Conservation (phyloP, 2,113 vertebrate species). For the Cryptomyrus ogoouensis region DNA sequence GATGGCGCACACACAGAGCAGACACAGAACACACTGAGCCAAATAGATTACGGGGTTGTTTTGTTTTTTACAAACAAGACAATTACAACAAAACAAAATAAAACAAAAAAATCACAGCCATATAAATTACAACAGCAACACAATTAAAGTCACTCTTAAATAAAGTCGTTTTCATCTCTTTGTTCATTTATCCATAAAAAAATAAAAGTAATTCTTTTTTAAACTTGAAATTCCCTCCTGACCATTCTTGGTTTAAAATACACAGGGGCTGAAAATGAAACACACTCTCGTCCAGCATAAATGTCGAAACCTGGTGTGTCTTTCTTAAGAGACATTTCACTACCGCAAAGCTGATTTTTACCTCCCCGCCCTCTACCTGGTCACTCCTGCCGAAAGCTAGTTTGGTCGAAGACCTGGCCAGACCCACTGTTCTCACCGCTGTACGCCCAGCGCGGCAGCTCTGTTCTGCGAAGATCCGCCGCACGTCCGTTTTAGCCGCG, state of each 20-base stretch:
- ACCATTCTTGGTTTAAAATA: conserved; percentile 25
- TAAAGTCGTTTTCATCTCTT: conserved; percentile 34
- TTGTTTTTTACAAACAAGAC: conserved; percentile 48
- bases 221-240: conserved; percentile 26
- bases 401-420: background rate
- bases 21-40: background rate
- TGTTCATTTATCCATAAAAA: conserved; percentile 29
- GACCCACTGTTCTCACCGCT: background rate
- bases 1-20: background rate
- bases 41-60: background rate
- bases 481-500: background rate
- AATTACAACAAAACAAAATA: conserved; percentile 46
- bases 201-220: conserved; percentile 29
- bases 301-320: background rate
- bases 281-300: background rate
- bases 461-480: background rate
- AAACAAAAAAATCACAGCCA: conserved; percentile 45
- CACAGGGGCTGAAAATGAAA: conserved; percentile 13
- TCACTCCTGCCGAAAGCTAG: background rate
- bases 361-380: conserved; percentile 26
- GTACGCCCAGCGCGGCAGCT: background rate
- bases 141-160: conserved; percentile 49
- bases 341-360: background rate
- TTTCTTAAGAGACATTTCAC: background rate
- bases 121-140: conserved; percentile 68